Base-by-base conservation (phyloP, 2,113 vertebrate genomes). In the Spermophilus dauricus region DNA sequence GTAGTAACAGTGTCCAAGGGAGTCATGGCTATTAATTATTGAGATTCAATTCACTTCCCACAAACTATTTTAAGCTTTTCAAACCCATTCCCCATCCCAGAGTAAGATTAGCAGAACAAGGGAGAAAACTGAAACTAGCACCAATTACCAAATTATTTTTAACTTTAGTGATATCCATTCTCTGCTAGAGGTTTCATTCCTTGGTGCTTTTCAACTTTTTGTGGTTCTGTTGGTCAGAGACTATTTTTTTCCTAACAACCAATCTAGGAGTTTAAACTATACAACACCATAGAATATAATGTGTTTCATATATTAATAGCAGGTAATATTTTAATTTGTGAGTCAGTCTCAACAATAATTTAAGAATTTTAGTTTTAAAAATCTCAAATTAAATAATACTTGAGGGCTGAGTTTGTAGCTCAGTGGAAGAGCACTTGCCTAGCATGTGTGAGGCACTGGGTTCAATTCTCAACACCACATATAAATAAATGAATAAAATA, bases 261-360 rank as follows among this genome's bases (percentile, higher is more conserved):
- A 48, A 69, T 28, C 45, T 18, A 86, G 9, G 4, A 58, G 56
- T 53, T 83, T 89, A 75, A 32, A 45, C 34, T 45, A n/a, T 0
- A 85, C 96, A 90, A 51, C 39, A 56, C 1, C 85, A 51, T 37
- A 65, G 26, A 85, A 24, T 14, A 26, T 76, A 91, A 75, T 8
- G 82, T 0, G 24, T 28, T 2, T 78, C 0, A 72, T 37, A 65
- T 58, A 12, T 78, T 61, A 93, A 80, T 65, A 32, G 30, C 16
- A 90, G 45, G 56, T 39, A 61, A 63, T 39, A 82, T 86, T 70
- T 81, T 77, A 84, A 94, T 91, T 87, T 92, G 24, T 78, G 4
- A 91, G 30, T 39, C 20, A 89, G 37, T 9, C 34, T 26, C 81
- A 37, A 70, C 12, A 63, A 5, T 56, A 20, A 83, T 89, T 37